Conservation (phyloP, 2,113 vertebrate species). For the Chiloscyllium plagiosum region DNA sequence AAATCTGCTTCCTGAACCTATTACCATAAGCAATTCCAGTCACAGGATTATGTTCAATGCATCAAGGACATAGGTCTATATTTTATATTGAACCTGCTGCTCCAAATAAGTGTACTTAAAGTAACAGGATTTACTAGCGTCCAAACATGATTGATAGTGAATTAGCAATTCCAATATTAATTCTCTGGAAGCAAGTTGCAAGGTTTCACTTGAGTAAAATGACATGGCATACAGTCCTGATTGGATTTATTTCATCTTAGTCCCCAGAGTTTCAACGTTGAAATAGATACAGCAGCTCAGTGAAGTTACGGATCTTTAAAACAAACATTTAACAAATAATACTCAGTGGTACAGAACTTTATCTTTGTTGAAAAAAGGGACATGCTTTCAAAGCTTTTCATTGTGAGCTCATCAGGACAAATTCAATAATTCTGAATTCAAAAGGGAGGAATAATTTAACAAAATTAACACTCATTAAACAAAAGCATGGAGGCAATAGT, state of each 20-base stretch:
- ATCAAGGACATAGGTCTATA: constrained; percentile 5
- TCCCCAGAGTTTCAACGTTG: neutral
- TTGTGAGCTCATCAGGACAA: neutral
- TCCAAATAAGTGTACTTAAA: neutral
- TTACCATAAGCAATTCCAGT: neutral
- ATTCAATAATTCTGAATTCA: neutral
- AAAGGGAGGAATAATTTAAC: neutral
- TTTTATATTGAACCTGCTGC: neutral
- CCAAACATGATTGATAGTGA: neutral
- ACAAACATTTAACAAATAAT: neutral
- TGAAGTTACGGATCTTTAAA: neutral
- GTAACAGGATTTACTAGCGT: neutral
- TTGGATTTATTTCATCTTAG: neutral
- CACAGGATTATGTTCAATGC: neutral
- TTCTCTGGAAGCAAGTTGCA: neutral
- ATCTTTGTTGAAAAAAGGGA: neutral
- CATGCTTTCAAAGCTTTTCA: neutral
- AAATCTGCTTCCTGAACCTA: constrained; percentile 20
- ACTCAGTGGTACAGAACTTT: neutral
- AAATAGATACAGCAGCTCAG: neutral
- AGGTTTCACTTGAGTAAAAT: neutral
- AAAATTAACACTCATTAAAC: neutral
- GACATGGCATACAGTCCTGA: neutral
- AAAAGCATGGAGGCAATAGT: neutral
- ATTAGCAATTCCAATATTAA: neutral